phyloP scores from a whole-genome alignment of 35 echinoderm and acorn worm genomes.

The Lytechinus variegatus region DNA sequence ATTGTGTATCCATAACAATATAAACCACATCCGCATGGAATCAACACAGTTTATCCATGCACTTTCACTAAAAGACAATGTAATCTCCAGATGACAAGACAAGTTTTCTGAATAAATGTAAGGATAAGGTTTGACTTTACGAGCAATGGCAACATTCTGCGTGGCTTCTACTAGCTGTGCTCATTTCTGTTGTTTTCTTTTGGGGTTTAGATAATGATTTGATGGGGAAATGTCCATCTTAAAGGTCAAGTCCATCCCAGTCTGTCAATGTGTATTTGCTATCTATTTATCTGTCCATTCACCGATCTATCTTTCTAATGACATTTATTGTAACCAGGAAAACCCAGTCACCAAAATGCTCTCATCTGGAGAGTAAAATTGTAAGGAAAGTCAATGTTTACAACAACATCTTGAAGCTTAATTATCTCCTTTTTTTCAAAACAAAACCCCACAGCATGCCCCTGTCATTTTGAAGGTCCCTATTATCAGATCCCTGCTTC shows the following conservation, averaged over 20 bases:
- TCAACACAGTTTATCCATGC: neutral
- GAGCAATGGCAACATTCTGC: neutral
- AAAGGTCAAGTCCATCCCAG: neutral
- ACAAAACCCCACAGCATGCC: no score
- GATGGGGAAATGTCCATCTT: neutral
- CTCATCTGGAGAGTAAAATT: no score
- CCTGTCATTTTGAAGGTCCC: no score
- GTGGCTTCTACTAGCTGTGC: no score
- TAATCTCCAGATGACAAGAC: neutral
- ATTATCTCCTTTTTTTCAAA: no score
- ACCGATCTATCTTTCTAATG: no score
- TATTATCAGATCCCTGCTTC: neutral
- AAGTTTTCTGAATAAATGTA: neutral
- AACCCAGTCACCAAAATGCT: no score
- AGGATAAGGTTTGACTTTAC: neutral
- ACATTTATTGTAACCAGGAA: no score
- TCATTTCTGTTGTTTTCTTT: neutral
- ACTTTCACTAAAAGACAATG: neutral
- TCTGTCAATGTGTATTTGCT: no score
- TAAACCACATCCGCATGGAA: neutral
- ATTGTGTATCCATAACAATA: slow-evolving; percentile 13
- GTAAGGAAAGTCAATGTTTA: no score
- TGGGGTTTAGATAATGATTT: neutral
- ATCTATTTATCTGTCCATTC: no score
- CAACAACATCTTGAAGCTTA: no score